Evolutionary conservation across 2,113 vertebrate species (phyloP), one percentile per base, ranked within the genome.

Genomic region (Oceanites oceanicus): DNA sequence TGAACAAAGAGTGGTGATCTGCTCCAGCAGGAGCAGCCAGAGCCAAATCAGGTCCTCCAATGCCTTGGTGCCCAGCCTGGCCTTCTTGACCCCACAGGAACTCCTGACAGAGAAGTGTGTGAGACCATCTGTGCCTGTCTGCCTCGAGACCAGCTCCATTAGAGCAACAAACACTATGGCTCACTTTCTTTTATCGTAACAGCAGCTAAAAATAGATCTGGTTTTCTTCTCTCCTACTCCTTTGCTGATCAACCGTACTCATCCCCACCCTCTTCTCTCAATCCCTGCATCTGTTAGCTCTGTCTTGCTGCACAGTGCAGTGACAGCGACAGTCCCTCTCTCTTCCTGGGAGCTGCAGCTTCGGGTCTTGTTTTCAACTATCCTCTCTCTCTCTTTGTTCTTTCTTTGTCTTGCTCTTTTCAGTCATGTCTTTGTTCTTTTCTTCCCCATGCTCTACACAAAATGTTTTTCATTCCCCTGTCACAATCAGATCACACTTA

Each of bases 71-170:
- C 16, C 30, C 70, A 91, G 27, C 52, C 19, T 94, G 6, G 5
- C 58, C 90, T 65, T 91, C 49, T 81, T 88, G 77, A 85, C 71
- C 44, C 66, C 42, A 19, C 0, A 94, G 70, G 19, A 87, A 27
- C 23, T 65, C 30, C 80, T 92, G 66, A 79, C 77, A 91, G 80
- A 83, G 78, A 91, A 84, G 20, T 19, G 42, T 72, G 21, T 45
- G 40, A 73, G 62, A 73, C 90, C 84, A 90, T 88, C 87, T 94
- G 93, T 85, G 34, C 40, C 77, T 61, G 40, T 53, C 73, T 96
- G 84, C 58, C 90, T 90, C 2, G 1, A 96, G 77, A 40, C 30
- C 49, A 45, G 70, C 26, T 82, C 70, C 49, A 53, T 85, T 79
- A 79, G 9, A 82, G 66, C 34, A 79, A 32, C 16, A 87, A 92